phyloP scores from a whole-genome alignment of 2,888 invertebrate genomes.

The Thyatira batis region DNA sequence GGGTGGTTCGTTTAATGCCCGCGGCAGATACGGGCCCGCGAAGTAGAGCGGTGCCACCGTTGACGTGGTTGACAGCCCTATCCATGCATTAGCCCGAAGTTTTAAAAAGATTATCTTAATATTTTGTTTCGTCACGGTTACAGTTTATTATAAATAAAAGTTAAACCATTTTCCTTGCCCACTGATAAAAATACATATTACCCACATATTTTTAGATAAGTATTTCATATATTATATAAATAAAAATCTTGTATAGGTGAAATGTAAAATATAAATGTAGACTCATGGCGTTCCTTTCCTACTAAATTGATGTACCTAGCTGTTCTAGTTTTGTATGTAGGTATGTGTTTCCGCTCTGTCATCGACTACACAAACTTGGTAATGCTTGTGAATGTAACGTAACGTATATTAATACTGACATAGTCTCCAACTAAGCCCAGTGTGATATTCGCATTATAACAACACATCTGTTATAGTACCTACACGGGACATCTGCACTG shows the following conservation, averaged over 20 bases:
- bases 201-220: no score
- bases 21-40: slow-evolving; percentile 40
- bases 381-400: slow-evolving; percentile 6
- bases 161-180: no score
- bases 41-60: slow-evolving; percentile 17
- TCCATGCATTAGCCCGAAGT: slow-evolving; percentile 23
- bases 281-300: not conserved
- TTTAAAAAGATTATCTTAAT: slow-evolving; percentile 22
- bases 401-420: slow-evolving; percentile 41
- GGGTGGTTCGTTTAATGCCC: slow-evolving; percentile 52
- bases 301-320: no score
- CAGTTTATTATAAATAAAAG: no score
- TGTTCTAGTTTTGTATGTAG: no score
- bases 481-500: slow-evolving; percentile 61
- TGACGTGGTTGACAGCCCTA: slow-evolving; percentile 36
- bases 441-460: slow-evolving; percentile 42
- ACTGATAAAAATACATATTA: no score
- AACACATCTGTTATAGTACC: slow-evolving; percentile 62
- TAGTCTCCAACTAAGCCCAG: slow-evolving; percentile 37
- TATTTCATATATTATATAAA: no score
- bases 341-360: slow-evolving; percentile 2
- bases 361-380: not conserved
- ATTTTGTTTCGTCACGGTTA: slow-evolving; percentile 4
- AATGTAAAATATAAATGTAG: not conserved
- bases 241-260: no score